Evolutionary conservation across 1,140 invertebrate genomes (phyloP).

Genomic region (Globodera rostochiensis): DNA sequence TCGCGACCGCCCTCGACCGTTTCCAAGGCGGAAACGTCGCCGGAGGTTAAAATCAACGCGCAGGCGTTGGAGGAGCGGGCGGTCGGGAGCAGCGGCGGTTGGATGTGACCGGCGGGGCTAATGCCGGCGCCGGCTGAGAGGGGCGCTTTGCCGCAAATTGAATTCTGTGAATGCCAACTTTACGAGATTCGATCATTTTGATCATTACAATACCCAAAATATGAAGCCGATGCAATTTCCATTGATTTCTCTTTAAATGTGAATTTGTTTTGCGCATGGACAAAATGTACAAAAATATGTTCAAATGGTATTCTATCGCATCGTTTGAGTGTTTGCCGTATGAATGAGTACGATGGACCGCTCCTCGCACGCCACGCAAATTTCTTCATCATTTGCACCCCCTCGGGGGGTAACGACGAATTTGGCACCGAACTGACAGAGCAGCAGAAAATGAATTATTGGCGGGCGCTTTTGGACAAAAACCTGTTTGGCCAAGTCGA

Average conservation of each 20-base stretch:
- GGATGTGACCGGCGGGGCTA: not conserved
- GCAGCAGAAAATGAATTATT: conserved; percentile 5
- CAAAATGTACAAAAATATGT: conserved; percentile 25
- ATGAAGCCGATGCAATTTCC: too few relatives aligned
- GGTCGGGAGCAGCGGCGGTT: not conserved
- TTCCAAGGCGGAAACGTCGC: not conserved
- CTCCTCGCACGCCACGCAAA: conserved; percentile 90
- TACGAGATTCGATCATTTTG: too few relatives aligned
- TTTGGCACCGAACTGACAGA: conserved; percentile 83
- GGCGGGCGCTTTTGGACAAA: conserved; percentile 7
- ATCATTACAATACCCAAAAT: too few relatives aligned
- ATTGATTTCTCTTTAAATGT: too few relatives aligned
- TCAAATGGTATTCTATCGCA: conserved; percentile 65
- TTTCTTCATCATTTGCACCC: conserved; percentile 85
- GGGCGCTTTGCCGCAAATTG: too few relatives aligned
- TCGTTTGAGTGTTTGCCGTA: conserved; percentile 68
- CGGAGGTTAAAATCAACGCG: conserved; percentile 72
- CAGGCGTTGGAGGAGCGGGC: not conserved
- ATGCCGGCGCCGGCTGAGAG: not conserved
- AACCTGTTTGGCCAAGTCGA: conserved; percentile 78
- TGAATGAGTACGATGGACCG: conserved; percentile 84
- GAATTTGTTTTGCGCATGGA: too few relatives aligned
- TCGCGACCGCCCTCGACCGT: not conserved
- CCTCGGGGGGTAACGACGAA: conserved; percentile 90
- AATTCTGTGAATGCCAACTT: too few relatives aligned